Conservation (phyloP, 2,797 vertebrate species). For the Characodon lateralis region DNA sequence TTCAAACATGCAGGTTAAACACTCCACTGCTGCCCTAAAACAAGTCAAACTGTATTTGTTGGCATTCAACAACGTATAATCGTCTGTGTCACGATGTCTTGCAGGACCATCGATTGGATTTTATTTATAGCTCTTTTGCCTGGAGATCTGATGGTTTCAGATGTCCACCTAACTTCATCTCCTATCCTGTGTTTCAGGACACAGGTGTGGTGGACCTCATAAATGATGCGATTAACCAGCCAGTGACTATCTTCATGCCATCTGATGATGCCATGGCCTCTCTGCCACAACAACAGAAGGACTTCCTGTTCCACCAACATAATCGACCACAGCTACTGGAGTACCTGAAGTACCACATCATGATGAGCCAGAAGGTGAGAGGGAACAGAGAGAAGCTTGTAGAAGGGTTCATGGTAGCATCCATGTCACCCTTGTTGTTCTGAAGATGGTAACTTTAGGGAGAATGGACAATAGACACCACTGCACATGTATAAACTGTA, state of each 20-base stretch:
- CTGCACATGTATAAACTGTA: neutral
- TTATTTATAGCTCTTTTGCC: neutral
- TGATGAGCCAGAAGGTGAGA: constrained; percentile 72
- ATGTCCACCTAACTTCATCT: neutral
- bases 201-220: constrained; percentile 81
- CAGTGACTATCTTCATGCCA: constrained; percentile 90
- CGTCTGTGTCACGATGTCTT: neutral
- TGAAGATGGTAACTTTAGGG: neutral
- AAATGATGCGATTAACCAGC: constrained; percentile 79
- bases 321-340: constrained; percentile 84
- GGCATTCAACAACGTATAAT: neutral
- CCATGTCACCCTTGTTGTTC: no score
- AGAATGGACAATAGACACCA: neutral
- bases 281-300: constrained; percentile 83
- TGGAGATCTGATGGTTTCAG: neutral
- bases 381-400: no score
- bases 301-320: constrained; percentile 85
- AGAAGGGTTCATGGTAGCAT: neutral
- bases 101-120: neutral
- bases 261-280: constrained; percentile 83
- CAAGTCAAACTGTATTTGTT: neutral
- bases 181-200: constrained; percentile 75
- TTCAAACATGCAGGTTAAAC: neutral
- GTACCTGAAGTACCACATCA: constrained; percentile 90
- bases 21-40: neutral